Evolutionary conservation across 2,113 vertebrate species (phyloP).

Genomic region (Tetrao urogallus): DNA sequence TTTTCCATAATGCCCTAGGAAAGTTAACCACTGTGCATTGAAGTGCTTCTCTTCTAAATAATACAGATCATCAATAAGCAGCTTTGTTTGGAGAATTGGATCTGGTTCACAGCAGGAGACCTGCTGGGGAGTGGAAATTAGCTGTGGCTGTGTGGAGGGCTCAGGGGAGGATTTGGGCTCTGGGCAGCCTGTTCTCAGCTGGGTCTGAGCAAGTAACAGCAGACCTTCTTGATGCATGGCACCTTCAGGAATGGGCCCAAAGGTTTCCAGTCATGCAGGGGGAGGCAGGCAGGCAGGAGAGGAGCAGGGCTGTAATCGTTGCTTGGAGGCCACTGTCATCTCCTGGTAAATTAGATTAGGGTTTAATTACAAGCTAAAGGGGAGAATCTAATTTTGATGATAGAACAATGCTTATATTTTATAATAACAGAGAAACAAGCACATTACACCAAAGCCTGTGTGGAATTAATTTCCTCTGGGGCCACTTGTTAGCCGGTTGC

Average conservation of each 20-base stretch:
- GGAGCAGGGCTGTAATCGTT: neutral
- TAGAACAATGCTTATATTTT: conserved; percentile 6
- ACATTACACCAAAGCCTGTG: neutral
- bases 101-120: neutral
- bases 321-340: neutral
- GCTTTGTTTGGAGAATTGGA: neutral
- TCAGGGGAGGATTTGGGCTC: neutral
- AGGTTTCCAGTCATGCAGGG: neutral
- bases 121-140: neutral
- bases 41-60: neutral
- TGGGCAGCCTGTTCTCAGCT: neutral
- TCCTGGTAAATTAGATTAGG: conserved; percentile 4
- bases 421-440: neutral
- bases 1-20: conserved; percentile 27
- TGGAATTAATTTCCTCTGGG: conserved; percentile 39
- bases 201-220: neutral
- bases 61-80: neutral
- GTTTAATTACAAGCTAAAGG: conserved; percentile 40
- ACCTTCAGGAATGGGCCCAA: neutral
- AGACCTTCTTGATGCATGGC: neutral
- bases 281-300: neutral
- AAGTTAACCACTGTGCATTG: neutral
- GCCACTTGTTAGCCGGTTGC: neutral
- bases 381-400: conserved; percentile 9
- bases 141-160: neutral